Evolutionary conservation across 2,888 invertebrate genomes (phyloP).

Genomic region (Lithosia quadra): DNA sequence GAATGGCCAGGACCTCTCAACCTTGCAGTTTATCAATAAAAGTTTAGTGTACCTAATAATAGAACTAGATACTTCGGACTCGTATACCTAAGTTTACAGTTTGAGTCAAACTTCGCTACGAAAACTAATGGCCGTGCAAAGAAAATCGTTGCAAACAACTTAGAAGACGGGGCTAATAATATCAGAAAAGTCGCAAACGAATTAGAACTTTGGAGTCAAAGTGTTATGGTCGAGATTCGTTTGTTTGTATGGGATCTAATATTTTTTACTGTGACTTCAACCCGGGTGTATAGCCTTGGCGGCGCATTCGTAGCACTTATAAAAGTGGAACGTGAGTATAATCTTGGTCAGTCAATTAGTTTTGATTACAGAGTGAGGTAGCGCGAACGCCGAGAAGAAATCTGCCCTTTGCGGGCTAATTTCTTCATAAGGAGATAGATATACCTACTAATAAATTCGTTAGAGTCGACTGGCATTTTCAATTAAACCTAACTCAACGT

Average conservation of each 20-base stretch:
- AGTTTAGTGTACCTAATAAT: too few relatives aligned
- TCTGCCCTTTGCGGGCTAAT: too few relatives aligned
- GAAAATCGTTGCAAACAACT: neutral
- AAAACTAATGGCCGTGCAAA: neutral
- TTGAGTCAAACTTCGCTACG: neutral
- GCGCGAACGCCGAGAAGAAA: neutral
- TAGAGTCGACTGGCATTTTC: neutral
- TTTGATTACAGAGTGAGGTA: neutral
- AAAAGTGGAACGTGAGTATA: neutral
- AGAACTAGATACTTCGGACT: too few relatives aligned
- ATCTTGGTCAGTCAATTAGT: conserved; percentile 1
- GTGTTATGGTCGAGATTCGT: neutral
- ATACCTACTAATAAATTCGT: too few relatives aligned
- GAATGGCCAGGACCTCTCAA: too few relatives aligned
- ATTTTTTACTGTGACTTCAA: neutral
- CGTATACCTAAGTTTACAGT: too few relatives aligned
- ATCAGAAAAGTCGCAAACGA: neutral
- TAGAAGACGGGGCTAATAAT: neutral
- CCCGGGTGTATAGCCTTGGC: neutral
- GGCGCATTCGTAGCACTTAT: neutral
- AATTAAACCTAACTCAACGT: neutral
- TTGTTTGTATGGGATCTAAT: neutral
- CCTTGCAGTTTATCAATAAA: too few relatives aligned
- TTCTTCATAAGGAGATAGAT: too few relatives aligned
- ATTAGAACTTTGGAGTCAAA: neutral